Evolutionary conservation across 2,797 vertebrate species (phyloP), one percentile per base, ranked within the genome.

Genomic region (Mormyrus proboscirostris): DNA sequence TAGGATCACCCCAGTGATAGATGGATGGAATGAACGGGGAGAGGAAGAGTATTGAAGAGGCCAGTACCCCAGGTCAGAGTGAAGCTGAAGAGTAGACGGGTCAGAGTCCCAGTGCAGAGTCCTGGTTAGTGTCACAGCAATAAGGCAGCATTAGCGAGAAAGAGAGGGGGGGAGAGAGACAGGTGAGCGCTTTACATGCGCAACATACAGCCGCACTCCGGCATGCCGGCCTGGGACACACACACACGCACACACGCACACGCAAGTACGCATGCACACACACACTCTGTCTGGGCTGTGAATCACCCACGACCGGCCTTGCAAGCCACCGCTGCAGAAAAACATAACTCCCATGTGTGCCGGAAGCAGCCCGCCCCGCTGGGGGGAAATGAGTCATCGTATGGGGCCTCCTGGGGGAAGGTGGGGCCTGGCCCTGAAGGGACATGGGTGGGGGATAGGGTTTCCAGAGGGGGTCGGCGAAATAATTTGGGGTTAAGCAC

Each of bases 51-150:
- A 97, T 96, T 97, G 98, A 97, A 97, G 95, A 96, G 96, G 97
- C 96, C 95, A 97, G 96, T 99, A 99, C 98, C 98, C 97, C 97
- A 98, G 96, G 95, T 99, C 97, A 97, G 98, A 99, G 96, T 99
- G 98, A 95, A 99, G 98, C 96, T 99, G 98, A 94, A 99, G 97
- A 95, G 98, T 97, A 95, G 98, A 99, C 92, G 98, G 98, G 95
- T 99, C 98, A 97, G 98, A 98, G 96, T 99, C 98, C 98, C 99
- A 99, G 93, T 99, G 98, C 95, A 99, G 98, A 96, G 97, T 99
- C 99, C 98, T 99, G 97, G 96, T 96, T 97, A 97, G 97, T 97
- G 97, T 96, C 96, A 96, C 96, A 94, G 96, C 97, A 97, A 97
- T 96, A 96, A 97, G 95, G 97, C 96, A 96, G 96, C 96, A 96